These are phyloP conservation scores for Coracopsis vasa DNA, from an alignment of 2,113 vertebrate species.

Conservation along the genomic window DNA sequence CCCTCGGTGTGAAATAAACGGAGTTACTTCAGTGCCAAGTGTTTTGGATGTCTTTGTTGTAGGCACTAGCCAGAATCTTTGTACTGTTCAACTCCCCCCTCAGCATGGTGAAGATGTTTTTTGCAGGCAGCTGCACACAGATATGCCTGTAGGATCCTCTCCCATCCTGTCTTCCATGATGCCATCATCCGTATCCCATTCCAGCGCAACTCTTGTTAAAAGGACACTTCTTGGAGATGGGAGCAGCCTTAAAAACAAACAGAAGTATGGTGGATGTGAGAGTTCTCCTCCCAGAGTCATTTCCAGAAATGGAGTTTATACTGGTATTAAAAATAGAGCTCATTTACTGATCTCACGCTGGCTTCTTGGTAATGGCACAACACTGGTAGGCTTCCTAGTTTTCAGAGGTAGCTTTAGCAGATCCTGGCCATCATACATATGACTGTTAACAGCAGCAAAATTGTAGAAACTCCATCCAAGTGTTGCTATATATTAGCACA, in stretches of 20 bases:
- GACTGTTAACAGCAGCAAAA: neutral
- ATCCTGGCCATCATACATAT: neutral
- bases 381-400: neutral
- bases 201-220: neutral
- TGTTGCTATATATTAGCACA: slow-evolving; percentile 44
- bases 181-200: neutral
- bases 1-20: slow-evolving; percentile 50
- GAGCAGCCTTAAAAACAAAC: neutral
- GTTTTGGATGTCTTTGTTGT: slow-evolving; percentile 51
- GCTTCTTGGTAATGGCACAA: neutral
- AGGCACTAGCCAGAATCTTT: neutral
- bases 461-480: neutral
- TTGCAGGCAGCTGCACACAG: neutral
- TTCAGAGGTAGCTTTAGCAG: neutral
- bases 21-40: slow-evolving; percentile 42
- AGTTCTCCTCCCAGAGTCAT: neutral
- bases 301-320: neutral
- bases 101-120: neutral
- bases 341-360: neutral
- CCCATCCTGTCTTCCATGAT: neutral
- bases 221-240: neutral
- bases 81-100: neutral
- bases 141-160: neutral
- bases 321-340: neutral
- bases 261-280: neutral